phyloP scores from a whole-genome alignment of 2,888 invertebrate species.

The Acleris literana region DNA sequence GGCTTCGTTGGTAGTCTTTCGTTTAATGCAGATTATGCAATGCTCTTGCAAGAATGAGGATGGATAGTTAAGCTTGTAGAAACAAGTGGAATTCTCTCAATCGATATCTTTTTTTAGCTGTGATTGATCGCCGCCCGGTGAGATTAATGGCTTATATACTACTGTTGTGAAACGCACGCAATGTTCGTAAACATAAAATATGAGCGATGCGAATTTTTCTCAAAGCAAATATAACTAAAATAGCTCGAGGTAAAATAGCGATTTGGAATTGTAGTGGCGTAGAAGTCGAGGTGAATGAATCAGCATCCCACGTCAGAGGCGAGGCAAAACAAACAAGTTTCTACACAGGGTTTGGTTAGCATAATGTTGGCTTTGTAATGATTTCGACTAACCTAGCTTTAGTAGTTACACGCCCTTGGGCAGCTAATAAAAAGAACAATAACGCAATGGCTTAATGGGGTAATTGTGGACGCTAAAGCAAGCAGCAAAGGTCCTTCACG shows the following conservation, averaged over 20 bases:
- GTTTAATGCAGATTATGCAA: not conserved
- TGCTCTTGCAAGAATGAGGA: not conserved
- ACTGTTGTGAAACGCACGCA: slow-evolving; percentile 14
- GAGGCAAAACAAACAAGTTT: slow-evolving; percentile 26
- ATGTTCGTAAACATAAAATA: slow-evolving; percentile 18
- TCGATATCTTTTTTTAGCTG: slow-evolving; percentile 20
- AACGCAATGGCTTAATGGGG: not conserved
- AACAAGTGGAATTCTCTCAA: slow-evolving; percentile 20
- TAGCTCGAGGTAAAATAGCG: slow-evolving; percentile 6
- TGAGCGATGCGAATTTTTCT: not conserved
- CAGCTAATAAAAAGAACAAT: not conserved
- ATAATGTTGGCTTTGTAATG: slow-evolving; percentile 1
- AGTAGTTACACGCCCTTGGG: not conserved
- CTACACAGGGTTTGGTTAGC: slow-evolving; percentile 7
- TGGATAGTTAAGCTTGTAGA: slow-evolving; percentile 2
- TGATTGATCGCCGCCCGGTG: slow-evolving; percentile 19
- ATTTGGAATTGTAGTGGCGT: not conserved
- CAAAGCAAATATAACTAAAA: not conserved
- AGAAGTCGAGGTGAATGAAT: slow-evolving; percentile 15
- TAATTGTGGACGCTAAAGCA: not conserved
- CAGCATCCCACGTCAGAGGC: slow-evolving; percentile 18
- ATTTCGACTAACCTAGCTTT: slow-evolving; percentile 3
- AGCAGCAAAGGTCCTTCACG: slow-evolving; percentile 7
- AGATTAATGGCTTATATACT: slow-evolving; percentile 13
- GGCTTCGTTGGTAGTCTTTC: not conserved